These are phyloP conservation scores for Halocynthia aurantium DNA, from an alignment of 23 tunicate genomes.

Conservation along the genomic window DNA sequence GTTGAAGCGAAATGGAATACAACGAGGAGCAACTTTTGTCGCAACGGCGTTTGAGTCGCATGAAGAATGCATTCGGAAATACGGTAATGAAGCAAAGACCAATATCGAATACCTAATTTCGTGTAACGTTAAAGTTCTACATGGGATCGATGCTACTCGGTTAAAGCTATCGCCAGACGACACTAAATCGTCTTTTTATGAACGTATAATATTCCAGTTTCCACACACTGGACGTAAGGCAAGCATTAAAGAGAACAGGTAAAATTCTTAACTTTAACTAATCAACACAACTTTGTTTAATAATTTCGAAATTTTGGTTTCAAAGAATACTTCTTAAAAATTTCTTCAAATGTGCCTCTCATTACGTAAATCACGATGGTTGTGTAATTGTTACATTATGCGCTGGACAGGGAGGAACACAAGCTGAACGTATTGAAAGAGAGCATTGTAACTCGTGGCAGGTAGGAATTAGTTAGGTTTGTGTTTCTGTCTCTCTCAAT, in stretches of 20 bases:
- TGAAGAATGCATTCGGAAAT: constrained; percentile 25
- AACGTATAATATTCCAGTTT: constrained; percentile 40
- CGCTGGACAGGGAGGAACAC: constrained; percentile 71
- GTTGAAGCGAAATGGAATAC: neutral
- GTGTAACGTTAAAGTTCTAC: constrained; percentile 14
- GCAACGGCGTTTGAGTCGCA: constrained; percentile 29
- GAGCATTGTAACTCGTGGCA: constrained; percentile 48
- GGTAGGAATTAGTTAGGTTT: neutral
- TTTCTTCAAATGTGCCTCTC: constrained; percentile 29
- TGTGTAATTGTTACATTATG: constrained; percentile 42
- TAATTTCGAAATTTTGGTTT: neutral
- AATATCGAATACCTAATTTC: constrained; percentile 17
- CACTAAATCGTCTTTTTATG: neutral
- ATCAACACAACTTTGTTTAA: neutral
- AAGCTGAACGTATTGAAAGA: constrained; percentile 22
- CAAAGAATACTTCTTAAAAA: constrained; percentile 21
- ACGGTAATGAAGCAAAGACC: constrained; percentile 12
- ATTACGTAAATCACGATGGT: constrained; percentile 19
- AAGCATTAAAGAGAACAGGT: constrained; percentile 45
- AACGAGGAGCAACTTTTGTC: neutral
- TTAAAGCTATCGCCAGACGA: neutral
- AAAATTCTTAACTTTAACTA: neutral
- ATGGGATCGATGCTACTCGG: constrained; percentile 43
- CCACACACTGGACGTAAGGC: constrained; percentile 67
- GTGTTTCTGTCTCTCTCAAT: neutral